Conservation (phyloP, 2,113 vertebrate species). For the Psephotus haematonotus region DNA sequence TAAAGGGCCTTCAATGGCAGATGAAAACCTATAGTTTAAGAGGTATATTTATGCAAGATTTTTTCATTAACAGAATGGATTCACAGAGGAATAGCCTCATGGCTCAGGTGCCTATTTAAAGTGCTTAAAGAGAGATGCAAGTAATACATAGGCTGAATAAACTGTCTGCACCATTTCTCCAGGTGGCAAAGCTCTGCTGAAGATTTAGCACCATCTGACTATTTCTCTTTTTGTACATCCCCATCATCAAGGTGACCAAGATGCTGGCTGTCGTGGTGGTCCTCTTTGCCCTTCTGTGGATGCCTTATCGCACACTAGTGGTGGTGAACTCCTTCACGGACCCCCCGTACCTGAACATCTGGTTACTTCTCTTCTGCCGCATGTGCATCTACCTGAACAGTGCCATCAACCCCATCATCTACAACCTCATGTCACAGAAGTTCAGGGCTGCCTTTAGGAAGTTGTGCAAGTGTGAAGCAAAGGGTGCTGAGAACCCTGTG, state of each 20-base stretch:
- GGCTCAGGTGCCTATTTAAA: neutral
- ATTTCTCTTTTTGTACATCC: neutral
- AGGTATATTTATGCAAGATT: neutral
- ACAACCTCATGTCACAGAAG: conserved; percentile 88
- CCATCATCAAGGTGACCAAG: conserved; percentile 80
- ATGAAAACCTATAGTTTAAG: neutral
- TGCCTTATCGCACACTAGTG: conserved; percentile 84
- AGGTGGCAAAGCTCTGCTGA: neutral
- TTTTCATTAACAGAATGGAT: neutral
- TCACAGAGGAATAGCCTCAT: neutral
- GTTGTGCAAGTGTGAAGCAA: conserved; percentile 74
- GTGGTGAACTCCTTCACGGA: conserved; percentile 87
- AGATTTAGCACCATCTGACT: neutral
- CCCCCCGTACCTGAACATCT: conserved; percentile 80
- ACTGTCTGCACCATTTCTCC: neutral
- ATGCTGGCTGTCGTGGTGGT: conserved; percentile 86
- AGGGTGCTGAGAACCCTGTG: neutral
- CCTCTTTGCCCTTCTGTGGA: conserved; percentile 86
- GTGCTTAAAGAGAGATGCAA: neutral
- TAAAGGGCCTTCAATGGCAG: neutral
- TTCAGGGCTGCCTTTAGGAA: conserved; percentile 83
- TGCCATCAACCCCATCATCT: conserved; percentile 85
- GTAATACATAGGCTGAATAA: neutral
- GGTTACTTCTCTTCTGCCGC: conserved; percentile 88
- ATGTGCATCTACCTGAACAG: conserved; percentile 88